These are phyloP conservation scores for Ophiodon elongatus DNA, from an alignment of 2,113 vertebrate genomes.

Conservation along the genomic window DNA sequence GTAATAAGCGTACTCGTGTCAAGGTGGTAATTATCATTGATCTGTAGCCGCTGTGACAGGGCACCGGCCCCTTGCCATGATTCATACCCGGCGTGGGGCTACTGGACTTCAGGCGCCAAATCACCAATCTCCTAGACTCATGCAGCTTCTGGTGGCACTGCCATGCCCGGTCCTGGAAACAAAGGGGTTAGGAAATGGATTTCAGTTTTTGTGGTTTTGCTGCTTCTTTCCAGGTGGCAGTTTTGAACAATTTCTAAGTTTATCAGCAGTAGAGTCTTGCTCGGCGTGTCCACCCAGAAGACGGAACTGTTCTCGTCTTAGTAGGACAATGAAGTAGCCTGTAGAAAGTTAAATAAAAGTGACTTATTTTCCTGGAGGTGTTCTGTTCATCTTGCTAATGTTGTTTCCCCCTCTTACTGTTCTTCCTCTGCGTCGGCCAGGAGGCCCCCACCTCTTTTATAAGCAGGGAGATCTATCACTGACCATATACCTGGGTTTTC, in stretches of 20 bases:
- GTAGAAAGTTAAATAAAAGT: constrained; percentile 8
- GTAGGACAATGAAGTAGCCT: background rate
- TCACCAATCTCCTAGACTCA: constrained; percentile 57
- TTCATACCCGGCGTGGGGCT: constrained; percentile 89
- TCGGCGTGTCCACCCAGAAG: constrained; percentile 3
- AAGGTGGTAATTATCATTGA: constrained; percentile 99
- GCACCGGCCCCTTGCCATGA: constrained; percentile 89
- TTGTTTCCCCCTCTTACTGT: constrained; percentile 16
- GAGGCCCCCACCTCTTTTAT: too few species aligned
- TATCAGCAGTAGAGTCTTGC: constrained; percentile 9
- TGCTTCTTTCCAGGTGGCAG: constrained; percentile 17
- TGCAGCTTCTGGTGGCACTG: constrained; percentile 55
- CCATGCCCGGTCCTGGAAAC: constrained; percentile 45
- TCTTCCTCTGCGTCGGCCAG: background rate
- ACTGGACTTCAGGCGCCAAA: constrained; percentile 71
- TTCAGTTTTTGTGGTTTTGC: constrained; percentile 11
- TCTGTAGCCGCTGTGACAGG: constrained; percentile 93
- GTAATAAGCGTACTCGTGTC: constrained; percentile 99
- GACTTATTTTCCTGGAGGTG: background rate
- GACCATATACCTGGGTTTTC: constrained; percentile 38
- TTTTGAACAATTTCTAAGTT: constrained; percentile 35
- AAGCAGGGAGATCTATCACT: constrained; percentile 41
- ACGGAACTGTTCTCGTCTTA: background rate
- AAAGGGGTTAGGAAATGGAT: constrained; percentile 51
- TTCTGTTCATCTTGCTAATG: constrained; percentile 6